These are phyloP conservation scores for Osmoderma eremita DNA, from an alignment of 2,888 invertebrate genomes.

Conservation along the genomic window DNA sequence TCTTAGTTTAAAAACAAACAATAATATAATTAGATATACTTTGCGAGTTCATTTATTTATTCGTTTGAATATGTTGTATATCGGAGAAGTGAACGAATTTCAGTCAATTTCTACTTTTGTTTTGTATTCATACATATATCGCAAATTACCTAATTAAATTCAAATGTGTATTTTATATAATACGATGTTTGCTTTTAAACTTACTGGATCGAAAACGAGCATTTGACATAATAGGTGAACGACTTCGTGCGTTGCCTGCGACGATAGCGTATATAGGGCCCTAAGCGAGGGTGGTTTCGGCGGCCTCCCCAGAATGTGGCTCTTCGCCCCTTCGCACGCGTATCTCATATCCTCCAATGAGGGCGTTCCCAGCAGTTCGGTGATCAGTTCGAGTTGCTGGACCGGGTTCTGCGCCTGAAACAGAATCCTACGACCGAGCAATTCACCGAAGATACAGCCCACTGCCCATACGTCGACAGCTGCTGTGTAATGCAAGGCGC, in stretches of 20 bases:
- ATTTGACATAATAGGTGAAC: slow-evolving; percentile 97
- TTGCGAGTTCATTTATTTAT: too few species aligned
- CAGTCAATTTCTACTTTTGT: not conserved
- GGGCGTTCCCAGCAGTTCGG: slow-evolving; percentile 96
- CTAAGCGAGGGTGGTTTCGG: slow-evolving; percentile 89
- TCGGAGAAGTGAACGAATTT: too few species aligned
- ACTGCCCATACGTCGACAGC: slow-evolving; percentile 99
- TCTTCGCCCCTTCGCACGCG: slow-evolving; percentile 94
- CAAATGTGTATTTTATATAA: not conserved
- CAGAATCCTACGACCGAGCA: slow-evolving; percentile 92
- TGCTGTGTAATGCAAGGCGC: slow-evolving; percentile 95
- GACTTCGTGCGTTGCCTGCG: slow-evolving; percentile 96
- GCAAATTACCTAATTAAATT: not conserved
- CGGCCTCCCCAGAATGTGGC: slow-evolving; percentile 89
- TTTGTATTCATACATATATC: not conserved
- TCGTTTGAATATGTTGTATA: too few species aligned
- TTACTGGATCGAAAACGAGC: slow-evolving; percentile 97
- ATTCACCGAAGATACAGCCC: slow-evolving; percentile 98
- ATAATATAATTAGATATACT: too few species aligned
- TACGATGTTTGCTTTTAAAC: slow-evolving; percentile 54
- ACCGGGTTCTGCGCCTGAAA: slow-evolving; percentile 99
- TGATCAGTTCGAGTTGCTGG: slow-evolving; percentile 96
- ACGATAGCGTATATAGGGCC: slow-evolving; percentile 87
- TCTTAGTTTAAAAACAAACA: too few species aligned
- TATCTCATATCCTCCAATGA: slow-evolving; percentile 95